Conservation (phyloP, 1,140 invertebrate species). For the Brachionus plicatilis region DNA sequence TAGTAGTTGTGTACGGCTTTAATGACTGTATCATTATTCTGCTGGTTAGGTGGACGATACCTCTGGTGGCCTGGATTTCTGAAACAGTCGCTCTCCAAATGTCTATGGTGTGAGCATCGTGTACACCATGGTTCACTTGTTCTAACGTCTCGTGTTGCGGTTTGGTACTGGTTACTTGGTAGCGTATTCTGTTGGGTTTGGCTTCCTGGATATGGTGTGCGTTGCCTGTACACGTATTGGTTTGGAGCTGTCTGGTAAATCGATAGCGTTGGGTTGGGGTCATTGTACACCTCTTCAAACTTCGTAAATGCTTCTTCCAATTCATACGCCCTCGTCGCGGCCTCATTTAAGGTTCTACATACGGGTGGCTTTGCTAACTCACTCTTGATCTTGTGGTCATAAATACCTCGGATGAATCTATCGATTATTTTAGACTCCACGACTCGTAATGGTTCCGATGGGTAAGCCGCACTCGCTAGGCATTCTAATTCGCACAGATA, state of each 20-base stretch:
- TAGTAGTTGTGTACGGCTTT: not conserved
- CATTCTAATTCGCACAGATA: not conserved
- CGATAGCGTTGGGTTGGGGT: too few species aligned
- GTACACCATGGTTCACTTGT: not conserved
- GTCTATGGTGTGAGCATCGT: not conserved
- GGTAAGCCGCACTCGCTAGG: not conserved
- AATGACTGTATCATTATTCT: not conserved
- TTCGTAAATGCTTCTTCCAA: slow-evolving; percentile 10
- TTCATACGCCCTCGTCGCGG: not conserved
- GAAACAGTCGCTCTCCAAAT: not conserved
- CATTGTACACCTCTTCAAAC: not conserved
- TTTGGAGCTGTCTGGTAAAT: too few species aligned
- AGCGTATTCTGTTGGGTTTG: too few species aligned
- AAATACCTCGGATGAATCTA: not conserved
- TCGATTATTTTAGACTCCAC: not conserved
- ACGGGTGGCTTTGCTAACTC: not conserved
- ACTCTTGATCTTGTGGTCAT: not conserved
- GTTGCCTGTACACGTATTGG: too few species aligned
- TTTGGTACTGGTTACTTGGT: not conserved
- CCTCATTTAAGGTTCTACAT: not conserved
- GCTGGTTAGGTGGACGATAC: not conserved
- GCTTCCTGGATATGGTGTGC: too few species aligned
- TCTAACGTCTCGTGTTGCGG: not conserved
- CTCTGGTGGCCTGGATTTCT: not conserved
- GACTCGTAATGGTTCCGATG: not conserved